These are phyloP conservation scores for Barnardius zonarius DNA, from an alignment of 2,113 vertebrate genomes.

Conservation along the genomic window DNA sequence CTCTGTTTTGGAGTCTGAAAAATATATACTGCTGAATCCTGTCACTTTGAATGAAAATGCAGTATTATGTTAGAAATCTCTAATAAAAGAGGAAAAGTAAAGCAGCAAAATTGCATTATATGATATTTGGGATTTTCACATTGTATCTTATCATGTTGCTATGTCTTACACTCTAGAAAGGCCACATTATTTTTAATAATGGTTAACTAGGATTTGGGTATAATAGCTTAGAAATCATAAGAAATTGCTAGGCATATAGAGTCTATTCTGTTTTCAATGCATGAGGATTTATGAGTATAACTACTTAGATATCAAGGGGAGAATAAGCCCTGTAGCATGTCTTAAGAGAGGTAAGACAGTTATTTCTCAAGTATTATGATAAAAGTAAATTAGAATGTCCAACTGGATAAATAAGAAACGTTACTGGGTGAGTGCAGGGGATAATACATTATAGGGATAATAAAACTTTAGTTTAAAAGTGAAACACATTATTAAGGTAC, in stretches of 20 bases:
- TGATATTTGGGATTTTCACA: not conserved
- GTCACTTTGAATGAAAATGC: conserved; percentile 48
- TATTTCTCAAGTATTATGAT: not conserved
- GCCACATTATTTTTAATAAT: conserved; percentile 41
- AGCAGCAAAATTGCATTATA: not conserved
- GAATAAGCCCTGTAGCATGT: conserved; percentile 7
- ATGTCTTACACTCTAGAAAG: not conserved
- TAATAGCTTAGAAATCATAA: conserved; percentile 24
- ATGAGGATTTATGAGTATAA: not conserved
- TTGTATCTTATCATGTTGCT: not conserved
- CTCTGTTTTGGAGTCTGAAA: conserved; percentile 25
- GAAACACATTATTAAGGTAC: not conserved
- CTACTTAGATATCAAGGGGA: not conserved
- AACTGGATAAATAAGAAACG: not conserved
- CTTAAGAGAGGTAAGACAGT: conserved; percentile 41
- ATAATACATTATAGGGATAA: not conserved
- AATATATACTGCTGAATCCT: not conserved
- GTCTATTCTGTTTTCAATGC: not conserved
- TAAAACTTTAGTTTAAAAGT: not conserved
- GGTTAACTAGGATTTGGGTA: conserved; percentile 54
- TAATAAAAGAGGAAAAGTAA: conserved; percentile 1
- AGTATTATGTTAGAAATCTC: not conserved
- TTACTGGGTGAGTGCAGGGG: not conserved
- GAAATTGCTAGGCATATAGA: not conserved
- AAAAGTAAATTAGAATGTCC: conserved; percentile 32